Conservation (phyloP, 2,797 vertebrate species). For the Naso thynnoides region DNA sequence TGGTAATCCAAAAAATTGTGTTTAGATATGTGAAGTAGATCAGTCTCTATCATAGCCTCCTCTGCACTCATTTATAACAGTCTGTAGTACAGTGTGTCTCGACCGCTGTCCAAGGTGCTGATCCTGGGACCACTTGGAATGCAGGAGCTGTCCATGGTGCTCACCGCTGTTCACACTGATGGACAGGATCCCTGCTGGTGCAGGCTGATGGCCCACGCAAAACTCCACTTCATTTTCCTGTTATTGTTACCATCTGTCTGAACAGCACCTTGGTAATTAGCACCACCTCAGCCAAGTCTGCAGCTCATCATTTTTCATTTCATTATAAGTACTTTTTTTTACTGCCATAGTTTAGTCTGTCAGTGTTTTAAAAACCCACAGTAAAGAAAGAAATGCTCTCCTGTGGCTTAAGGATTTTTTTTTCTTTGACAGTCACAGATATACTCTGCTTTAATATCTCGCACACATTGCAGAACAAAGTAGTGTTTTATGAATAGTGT, state of each 20-base stretch:
- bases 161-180: neutral
- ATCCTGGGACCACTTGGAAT: neutral
- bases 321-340: no score
- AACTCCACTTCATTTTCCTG: constrained; percentile 21
- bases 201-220: constrained; percentile 15
- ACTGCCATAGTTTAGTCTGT: neutral
- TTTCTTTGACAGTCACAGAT: neutral
- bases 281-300: constrained; percentile 3
- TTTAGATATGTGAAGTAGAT: neutral
- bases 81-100: neutral
- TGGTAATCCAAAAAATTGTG: neutral
- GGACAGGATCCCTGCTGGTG: constrained; percentile 30
- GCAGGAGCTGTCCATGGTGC: constrained; percentile 46
- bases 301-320: neutral
- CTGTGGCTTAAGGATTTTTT: neutral
- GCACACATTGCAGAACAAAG: neutral
- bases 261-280: constrained; percentile 40
- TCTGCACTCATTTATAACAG: neutral
- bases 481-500: neutral
- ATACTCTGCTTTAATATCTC: neutral
- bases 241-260: constrained; percentile 46
- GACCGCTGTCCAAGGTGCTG: constrained; percentile 54
- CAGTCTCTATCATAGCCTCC: neutral
- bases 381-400: neutral
- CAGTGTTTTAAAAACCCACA: neutral